Evolutionary conservation across 2,113 vertebrate genomes (phyloP).

Genomic region (Pardalotus punctatus): DNA sequence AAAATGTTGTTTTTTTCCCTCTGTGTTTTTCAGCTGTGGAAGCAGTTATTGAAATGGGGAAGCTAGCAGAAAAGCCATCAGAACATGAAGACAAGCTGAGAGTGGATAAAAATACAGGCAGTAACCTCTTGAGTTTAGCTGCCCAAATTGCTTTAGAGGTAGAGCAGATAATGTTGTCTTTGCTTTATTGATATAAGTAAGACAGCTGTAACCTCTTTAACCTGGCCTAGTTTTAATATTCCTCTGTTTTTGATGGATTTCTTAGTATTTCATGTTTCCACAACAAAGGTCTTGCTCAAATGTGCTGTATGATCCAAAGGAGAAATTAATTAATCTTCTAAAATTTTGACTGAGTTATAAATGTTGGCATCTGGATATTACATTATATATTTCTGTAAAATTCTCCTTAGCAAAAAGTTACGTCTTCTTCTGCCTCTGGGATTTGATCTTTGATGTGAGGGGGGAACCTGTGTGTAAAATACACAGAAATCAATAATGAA

Average conservation of each 20-base stretch:
- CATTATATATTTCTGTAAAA: neutral
- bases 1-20: neutral
- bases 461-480: neutral
- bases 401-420: neutral
- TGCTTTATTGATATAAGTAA: neutral
- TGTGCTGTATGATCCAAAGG: neutral
- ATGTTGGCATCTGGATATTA: neutral
- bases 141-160: slow-evolving; percentile 92
- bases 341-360: neutral
- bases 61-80: slow-evolving; percentile 50
- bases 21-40: slow-evolving; percentile 74
- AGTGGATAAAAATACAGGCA: slow-evolving; percentile 65
- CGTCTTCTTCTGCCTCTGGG: neutral
- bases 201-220: neutral
- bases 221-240: neutral
- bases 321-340: neutral
- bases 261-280: neutral
- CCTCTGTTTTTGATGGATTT: neutral
- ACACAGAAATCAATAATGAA: neutral
- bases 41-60: slow-evolving; percentile 75
- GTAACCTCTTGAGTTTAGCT: slow-evolving; percentile 80
- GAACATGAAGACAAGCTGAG: slow-evolving; percentile 52
- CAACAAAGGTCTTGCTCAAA: neutral
- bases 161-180: neutral
- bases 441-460: neutral